Conservation (phyloP, 2,888 invertebrate species). For the Lasioglossum morio region DNA sequence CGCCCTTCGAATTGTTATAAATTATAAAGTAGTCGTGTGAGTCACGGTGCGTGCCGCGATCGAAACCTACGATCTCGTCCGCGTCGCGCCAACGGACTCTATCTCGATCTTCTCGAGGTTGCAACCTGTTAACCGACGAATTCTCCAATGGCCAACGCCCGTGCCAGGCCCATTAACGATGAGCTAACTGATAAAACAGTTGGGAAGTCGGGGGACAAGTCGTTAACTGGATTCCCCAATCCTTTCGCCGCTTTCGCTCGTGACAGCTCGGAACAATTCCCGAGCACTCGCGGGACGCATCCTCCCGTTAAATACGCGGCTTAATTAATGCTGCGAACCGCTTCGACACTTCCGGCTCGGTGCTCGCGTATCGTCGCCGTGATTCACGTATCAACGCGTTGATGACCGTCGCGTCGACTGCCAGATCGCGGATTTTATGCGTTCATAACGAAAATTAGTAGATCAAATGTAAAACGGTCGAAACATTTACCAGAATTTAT, state of each 20-base stretch:
- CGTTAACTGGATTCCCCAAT: neutral
- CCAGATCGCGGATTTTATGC: neutral
- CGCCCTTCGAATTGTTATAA: conserved; percentile 71
- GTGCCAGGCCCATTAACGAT: neutral
- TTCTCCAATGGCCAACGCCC: neutral
- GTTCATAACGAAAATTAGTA: neutral
- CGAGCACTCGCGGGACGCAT: neutral
- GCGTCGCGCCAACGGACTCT: neutral
- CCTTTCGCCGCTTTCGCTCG: neutral
- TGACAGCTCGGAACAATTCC: neutral
- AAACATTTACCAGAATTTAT: too few relatives aligned
- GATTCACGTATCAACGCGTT: neutral
- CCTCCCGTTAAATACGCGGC: neutral
- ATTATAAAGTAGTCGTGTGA: conserved; percentile 61
- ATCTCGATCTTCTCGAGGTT: neutral
- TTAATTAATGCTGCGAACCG: conserved; percentile 42
- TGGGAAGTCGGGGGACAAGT: neutral
- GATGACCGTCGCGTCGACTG: neutral
- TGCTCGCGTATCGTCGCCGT: neutral
- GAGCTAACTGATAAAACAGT: neutral
- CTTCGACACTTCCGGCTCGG: conserved; percentile 1
- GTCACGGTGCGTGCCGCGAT: conserved; percentile 51
- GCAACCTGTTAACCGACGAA: neutral
- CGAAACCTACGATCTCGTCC: conserved; percentile 12
- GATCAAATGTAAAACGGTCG: too few relatives aligned